These are phyloP conservation scores for Ptychobarbus kaznakovi DNA, from an alignment of 2,797 vertebrate species.

Conservation along the genomic window DNA sequence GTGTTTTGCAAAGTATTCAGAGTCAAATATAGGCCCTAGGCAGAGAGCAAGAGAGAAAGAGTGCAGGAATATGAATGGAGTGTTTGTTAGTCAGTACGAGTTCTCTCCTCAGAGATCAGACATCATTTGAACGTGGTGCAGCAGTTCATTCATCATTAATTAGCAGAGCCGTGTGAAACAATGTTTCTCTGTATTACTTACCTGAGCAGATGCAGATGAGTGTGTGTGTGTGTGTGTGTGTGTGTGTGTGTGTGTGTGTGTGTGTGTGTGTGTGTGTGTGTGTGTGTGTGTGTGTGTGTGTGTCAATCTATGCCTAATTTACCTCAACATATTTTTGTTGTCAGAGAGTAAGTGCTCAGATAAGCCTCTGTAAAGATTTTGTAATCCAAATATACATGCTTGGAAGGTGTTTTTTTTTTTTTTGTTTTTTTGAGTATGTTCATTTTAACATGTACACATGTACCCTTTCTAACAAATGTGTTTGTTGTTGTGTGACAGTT, in stretches of 20 bases:
- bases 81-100: constrained; percentile 62
- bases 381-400: constrained; percentile 22
- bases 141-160: constrained; percentile 86
- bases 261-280: constrained; percentile 62
- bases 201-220: constrained; percentile 65
- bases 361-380: constrained; percentile 28
- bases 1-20: constrained; percentile 42
- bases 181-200: constrained; percentile 80
- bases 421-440: not conserved
- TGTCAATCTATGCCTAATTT: constrained; percentile 58
- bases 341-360: constrained; percentile 35
- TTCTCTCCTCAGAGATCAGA: constrained; percentile 76
- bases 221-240: constrained; percentile 60
- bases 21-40: constrained; percentile 40
- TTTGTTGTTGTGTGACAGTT: not conserved
- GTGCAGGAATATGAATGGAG: constrained; percentile 50
- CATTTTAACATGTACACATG: not conserved
- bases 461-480: not conserved
- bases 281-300: constrained; percentile 53
- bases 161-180: constrained; percentile 76
- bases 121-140: constrained; percentile 82
- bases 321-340: constrained; percentile 46
- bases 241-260: constrained; percentile 60
- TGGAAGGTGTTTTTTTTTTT: not conserved
- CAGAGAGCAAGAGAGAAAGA: constrained; percentile 33